phyloP scores from a whole-genome alignment of 2,797 vertebrate genomes.

The Kryptolebias ocellatus region DNA sequence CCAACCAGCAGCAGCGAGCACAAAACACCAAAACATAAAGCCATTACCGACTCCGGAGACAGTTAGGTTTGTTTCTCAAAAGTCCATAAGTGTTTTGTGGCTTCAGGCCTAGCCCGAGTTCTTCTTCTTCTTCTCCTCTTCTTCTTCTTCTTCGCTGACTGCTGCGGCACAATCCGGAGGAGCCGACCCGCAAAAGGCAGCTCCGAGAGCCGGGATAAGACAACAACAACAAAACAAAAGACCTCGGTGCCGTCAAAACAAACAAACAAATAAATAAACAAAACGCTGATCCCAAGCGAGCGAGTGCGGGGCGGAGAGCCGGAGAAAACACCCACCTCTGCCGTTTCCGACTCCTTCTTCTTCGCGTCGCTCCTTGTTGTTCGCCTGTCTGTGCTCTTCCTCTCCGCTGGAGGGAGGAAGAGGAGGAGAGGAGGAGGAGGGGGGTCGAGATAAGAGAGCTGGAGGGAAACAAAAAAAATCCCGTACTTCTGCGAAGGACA shows the following conservation, averaged over 20 bases:
- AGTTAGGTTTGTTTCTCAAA: conserved; percentile 56
- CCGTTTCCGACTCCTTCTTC: conserved; percentile 44
- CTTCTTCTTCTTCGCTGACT: background rate
- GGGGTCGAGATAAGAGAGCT: background rate
- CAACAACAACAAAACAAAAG: conserved; percentile 10
- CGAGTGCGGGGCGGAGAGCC: conserved; percentile 9
- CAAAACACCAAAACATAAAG: background rate
- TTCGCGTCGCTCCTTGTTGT: conserved; percentile 65
- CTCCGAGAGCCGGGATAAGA: conserved; percentile 12
- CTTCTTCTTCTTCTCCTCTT: background rate
- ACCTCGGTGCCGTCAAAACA: conserved; percentile 4
- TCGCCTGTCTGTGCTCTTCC: conserved; percentile 78
- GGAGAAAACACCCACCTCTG: conserved; percentile 77
- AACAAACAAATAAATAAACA: background rate
- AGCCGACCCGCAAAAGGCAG: conserved; percentile 33
- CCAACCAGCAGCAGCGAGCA: background rate
- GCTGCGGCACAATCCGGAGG: conserved; percentile 47
- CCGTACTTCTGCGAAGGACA: too few relatives aligned
- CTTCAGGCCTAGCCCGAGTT: conserved; percentile 63
- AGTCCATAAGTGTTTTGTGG: conserved; percentile 61
- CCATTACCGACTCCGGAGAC: conserved; percentile 50
- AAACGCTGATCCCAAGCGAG: too few relatives aligned
- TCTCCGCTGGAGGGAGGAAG: conserved; percentile 63
- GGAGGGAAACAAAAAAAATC: background rate
- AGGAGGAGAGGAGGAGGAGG: conserved; percentile 6